Evolutionary conservation across 2,888 invertebrate genomes (phyloP).

Genomic region (Psylliodes chrysocephalus): DNA sequence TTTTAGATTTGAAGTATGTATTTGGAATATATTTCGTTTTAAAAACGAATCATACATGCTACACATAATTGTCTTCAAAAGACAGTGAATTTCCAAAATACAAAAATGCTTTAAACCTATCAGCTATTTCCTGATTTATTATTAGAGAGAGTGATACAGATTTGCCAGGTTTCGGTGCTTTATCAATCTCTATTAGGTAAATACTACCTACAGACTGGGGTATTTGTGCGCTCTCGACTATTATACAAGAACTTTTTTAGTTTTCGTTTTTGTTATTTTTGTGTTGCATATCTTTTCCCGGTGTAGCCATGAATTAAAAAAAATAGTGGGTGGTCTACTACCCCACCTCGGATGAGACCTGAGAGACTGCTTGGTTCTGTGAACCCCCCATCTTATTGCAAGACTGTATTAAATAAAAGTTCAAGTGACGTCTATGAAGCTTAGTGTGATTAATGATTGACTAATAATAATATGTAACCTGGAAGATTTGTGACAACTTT

Average conservation of each 20-base stretch:
- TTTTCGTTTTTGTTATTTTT: slow-evolving; percentile 48
- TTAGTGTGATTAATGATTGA: slow-evolving; percentile 47
- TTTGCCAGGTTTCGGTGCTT: not conserved
- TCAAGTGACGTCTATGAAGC: slow-evolving; percentile 49
- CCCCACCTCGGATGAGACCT: slow-evolving; percentile 60
- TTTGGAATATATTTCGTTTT: no score
- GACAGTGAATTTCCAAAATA: no score
- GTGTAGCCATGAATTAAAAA: slow-evolving; percentile 51
- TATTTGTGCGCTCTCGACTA: slow-evolving; percentile 26
- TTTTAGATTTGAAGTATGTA: no score
- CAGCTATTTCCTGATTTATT: no score
- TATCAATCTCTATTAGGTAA: not conserved
- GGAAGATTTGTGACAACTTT: slow-evolving; percentile 58
- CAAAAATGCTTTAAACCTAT: no score
- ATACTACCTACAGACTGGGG: slow-evolving; percentile 3
- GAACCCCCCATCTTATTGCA: slow-evolving; percentile 57
- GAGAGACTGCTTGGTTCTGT: slow-evolving; percentile 62
- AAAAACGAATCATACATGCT: no score
- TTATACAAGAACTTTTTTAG: slow-evolving; percentile 43
- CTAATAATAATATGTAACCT: slow-evolving; percentile 47
- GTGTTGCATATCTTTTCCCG: slow-evolving; percentile 56
- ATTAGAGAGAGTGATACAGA: not conserved
- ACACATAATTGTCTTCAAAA: no score
- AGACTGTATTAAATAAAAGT: slow-evolving; percentile 57
- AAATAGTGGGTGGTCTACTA: slow-evolving; percentile 59